Conservation (phyloP, 2,797 vertebrate genomes). For the Neomorphus geoffroyi region DNA sequence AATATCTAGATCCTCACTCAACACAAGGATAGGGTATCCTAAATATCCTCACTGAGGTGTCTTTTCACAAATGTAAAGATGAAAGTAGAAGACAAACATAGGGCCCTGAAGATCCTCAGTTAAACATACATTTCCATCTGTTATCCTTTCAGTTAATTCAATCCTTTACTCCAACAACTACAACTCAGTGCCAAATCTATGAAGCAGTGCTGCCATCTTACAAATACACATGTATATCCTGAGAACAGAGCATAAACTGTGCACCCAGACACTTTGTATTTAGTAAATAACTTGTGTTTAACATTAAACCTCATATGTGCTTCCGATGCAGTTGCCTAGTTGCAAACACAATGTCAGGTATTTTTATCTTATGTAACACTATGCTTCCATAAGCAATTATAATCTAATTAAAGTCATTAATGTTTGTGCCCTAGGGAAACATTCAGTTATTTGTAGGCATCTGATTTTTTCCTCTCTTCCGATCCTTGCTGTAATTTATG, state of each 20-base stretch:
- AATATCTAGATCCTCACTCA: neutral
- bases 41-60: neutral
- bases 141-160: neutral
- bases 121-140: neutral
- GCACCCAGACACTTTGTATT: neutral
- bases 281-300: neutral
- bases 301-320: neutral
- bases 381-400: constrained; percentile 66
- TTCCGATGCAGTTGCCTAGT: constrained; percentile 17
- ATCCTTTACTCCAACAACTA: neutral
- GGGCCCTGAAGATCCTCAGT: neutral
- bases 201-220: neutral
- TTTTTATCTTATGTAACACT: constrained; percentile 63
- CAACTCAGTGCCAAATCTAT: neutral
- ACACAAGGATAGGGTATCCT: neutral
- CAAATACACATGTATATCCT: neutral
- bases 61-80: neutral
- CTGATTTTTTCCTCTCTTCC: constrained; percentile 56
- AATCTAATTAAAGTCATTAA: constrained; percentile 74
- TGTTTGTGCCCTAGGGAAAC: constrained; percentile 70
- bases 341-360: constrained; percentile 40
- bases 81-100: neutral
- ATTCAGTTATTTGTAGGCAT: constrained; percentile 66
- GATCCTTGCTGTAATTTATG: constrained; percentile 52
- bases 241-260: neutral